Evolutionary conservation across 2,797 vertebrate species (phyloP), one percentile per base, ranked within the genome.

Genomic region (Tragopan temminckii): DNA sequence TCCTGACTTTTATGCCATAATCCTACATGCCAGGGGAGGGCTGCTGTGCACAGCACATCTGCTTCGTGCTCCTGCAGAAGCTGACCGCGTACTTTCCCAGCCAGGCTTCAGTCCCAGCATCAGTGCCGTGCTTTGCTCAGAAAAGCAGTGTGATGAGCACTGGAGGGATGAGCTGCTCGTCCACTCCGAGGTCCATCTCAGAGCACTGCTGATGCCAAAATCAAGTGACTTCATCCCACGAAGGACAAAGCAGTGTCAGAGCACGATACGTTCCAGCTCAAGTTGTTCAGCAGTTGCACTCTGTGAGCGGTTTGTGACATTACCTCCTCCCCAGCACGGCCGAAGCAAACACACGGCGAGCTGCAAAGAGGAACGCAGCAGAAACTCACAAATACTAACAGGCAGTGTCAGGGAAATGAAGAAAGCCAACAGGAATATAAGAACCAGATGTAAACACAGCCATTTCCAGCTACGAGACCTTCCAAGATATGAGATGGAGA

Each of bases 401-500:
- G 86, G 45, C 63, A 17, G 3, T 7, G 57, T 29, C 59, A 80
- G 75, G 69, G 45, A 46, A 90, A 43, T 36, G 12, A 58, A 33
- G n/a, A 67, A 68, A 69, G 69, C 50, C 76, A 93, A 74, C 58
- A 35, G 16, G 4, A 16, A 24, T 29, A 70, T 29, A 63, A 79
- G 81, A 85, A 71, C 46, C 83, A 95, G 89, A 72, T 80, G 83
- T 21, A 91, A 93, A 85, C 68, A 15, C 5, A 21, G 82, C 62
- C 81, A 90, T 52, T 83, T 72, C 69, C 35, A 42, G 75, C 72
- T 31, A 43, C 33, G 82, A 89, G 92, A 82, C 93, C 86, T 94
- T 95, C 95, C 93, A 94, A 85, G 86, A 57, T 4, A 58, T 55
- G 87, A 87, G 36, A 7, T 0, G 57, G 35, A 77, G 75, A 52